Conservation (phyloP, 2,888 invertebrate genomes). For the Cerceris rybyensis region DNA sequence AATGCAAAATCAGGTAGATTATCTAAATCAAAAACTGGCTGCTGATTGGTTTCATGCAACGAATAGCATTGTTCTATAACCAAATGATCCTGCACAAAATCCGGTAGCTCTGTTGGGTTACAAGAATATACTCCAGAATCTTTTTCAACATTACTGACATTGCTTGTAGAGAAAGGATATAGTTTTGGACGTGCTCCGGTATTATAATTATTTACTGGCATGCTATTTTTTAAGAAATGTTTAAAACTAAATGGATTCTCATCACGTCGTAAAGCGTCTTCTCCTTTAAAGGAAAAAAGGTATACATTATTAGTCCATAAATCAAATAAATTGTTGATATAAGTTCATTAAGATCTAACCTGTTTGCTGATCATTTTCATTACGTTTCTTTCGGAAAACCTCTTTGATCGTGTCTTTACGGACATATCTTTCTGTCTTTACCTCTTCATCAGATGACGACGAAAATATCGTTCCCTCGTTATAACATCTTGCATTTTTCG, state of each 20-base stretch:
- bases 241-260: constrained; percentile 93
- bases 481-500: constrained; percentile 36
- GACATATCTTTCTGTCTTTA: constrained; percentile 41
- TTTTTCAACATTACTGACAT: constrained; percentile 83
- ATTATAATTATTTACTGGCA: constrained; percentile 85
- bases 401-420: constrained; percentile 41
- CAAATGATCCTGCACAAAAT: constrained; percentile 95
- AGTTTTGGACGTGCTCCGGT: constrained; percentile 92
- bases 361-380: constrained; percentile 59
- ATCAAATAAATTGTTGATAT: constrained; percentile 4
- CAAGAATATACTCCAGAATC: constrained; percentile 83
- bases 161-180: constrained; percentile 81
- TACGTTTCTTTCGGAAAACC: constrained; percentile 44
- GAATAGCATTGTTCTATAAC: constrained; percentile 90
- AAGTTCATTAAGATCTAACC: constrained; percentile 59
- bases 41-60: constrained; percentile 68
- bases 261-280: constrained; percentile 84
- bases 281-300: constrained; percentile 81
- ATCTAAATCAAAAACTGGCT: constrained; percentile 85
- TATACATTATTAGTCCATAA: neutral
- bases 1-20: constrained; percentile 88
- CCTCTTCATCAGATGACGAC: constrained; percentile 68
- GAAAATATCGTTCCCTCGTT: constrained; percentile 44
- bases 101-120: constrained; percentile 88
- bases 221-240: constrained; percentile 90